phyloP scores from a whole-genome alignment of 2,113 vertebrate genomes.

The Cinclus cinclus region DNA sequence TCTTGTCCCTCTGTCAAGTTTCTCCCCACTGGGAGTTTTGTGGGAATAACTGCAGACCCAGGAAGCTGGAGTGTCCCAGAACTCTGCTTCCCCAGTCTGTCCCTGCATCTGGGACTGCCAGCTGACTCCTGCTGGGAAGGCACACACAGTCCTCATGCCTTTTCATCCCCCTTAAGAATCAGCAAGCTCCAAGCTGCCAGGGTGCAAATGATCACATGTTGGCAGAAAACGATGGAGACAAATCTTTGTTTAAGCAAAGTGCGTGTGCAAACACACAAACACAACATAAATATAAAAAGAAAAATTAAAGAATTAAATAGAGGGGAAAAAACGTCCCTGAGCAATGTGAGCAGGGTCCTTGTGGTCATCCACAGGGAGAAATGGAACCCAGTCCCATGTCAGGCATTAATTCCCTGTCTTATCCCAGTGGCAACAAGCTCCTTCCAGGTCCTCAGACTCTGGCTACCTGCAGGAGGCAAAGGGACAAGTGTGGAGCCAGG shows the following conservation, averaged over 20 bases:
- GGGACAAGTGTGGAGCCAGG: background rate
- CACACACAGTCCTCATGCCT: background rate
- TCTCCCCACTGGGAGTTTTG: background rate
- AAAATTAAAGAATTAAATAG: background rate
- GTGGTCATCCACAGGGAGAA: background rate
- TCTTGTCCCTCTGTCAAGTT: background rate
- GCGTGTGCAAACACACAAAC: background rate
- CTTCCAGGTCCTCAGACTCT: background rate
- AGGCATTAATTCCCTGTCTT: background rate
- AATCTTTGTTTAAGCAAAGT: background rate
- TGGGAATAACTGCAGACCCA: background rate
- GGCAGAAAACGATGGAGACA: background rate
- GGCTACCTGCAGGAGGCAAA: background rate
- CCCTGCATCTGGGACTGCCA: background rate
- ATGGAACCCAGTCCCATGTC: background rate
- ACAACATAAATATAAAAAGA: background rate
- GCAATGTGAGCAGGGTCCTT: background rate
- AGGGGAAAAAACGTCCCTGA: fast-evolving
- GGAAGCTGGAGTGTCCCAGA: background rate
- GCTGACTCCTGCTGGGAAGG: background rate
- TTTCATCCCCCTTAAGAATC: background rate
- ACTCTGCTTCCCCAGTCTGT: background rate
- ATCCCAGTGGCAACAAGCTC: background rate
- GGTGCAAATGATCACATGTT: fast-evolving
- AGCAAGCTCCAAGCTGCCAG: background rate